Base-by-base conservation (phyloP, 2,113 vertebrate genomes). In the Arenaria interpres region DNA sequence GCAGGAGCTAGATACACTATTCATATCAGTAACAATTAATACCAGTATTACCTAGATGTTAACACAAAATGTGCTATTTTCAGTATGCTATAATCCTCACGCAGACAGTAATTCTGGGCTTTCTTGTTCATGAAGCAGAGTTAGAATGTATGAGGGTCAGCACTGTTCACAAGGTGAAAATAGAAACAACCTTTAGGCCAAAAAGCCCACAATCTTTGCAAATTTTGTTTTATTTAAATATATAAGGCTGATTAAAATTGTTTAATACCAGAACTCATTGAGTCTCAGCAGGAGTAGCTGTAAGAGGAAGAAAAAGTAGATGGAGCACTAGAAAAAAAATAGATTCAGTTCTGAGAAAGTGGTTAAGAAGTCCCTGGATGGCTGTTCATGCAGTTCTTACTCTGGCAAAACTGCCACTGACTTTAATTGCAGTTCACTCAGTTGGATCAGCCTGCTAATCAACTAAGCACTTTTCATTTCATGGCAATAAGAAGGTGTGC, bases 401-500 rank as follows among this genome's bases (percentile, higher is more conserved):
- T 71, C 62, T 85, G 63, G 50, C 54, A 96, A 95, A 96, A 91
- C 69, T 95, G 87, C 77, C 71, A 73, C 60, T 63, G 92, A 88
- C 30, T 96, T 96, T 89, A 96, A 97, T 59, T 76, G 71, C 66
- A 83, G 89, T 94, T 92, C 87, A 33, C 57, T 89, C 59, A 0
- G 18, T 90, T 95, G 74, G 89, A 96, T 89, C 91, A 93, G 94
- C 37, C 89, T 80, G 80, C 91, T 96, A 96, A 96, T 95, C 95
- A 97, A 94, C 84, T 82, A 71, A 87, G 85, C 62, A 94, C 94
- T 97, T 97, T 97, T 93, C 75, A 96, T 96, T 97, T 96, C 80
- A 90, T 82, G 92, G 94, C 94, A 85, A 81, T 92, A 97, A 97
- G 94, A 96, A 97, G 91, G 86, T 66, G 93, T 89, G 80, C 73